These are phyloP conservation scores for Rhadinocentrus ornatus DNA, from an alignment of 2,797 vertebrate genomes.

Conservation along the genomic window DNA sequence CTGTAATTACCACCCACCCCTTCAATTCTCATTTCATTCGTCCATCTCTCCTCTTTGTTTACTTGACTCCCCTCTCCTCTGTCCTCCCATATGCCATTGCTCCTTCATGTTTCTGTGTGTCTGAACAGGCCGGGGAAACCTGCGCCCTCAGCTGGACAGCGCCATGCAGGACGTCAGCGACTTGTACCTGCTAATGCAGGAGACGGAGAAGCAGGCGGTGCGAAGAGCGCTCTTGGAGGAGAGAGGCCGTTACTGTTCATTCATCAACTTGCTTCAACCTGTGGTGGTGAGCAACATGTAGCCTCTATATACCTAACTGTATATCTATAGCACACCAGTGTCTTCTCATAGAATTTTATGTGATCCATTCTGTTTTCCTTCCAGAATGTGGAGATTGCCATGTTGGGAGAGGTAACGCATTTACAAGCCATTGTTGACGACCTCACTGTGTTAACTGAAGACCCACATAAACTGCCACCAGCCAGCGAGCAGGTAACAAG, in stretches of 20 bases:
- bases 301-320: background rate
- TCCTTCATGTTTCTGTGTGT: conserved; percentile 8
- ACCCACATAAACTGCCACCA: conserved; percentile 95
- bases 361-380: background rate
- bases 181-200: conserved; percentile 96
- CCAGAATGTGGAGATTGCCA: conserved; percentile 95
- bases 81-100: conserved; percentile 46
- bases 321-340: background rate
- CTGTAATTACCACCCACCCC: conserved; percentile 19
- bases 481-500: conserved; percentile 95
- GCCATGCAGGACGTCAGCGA: conserved; percentile 97
- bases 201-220: conserved; percentile 97
- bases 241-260: conserved; percentile 93
- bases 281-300: conserved; percentile 88
- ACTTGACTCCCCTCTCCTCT: conserved; percentile 36
- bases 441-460: conserved; percentile 90
- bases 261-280: conserved; percentile 92
- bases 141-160: conserved; percentile 95
- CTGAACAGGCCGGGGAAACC: conserved; percentile 90
- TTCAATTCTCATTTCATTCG: conserved; percentile 18
- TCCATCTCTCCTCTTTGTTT: conserved; percentile 17
- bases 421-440: conserved; percentile 97
- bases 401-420: conserved; percentile 97
- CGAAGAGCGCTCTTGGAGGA: conserved; percentile 94
- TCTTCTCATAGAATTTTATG: conserved; percentile 8